phyloP scores from a whole-genome alignment of 2,888 invertebrate genomes.

The Sturmia bella region DNA sequence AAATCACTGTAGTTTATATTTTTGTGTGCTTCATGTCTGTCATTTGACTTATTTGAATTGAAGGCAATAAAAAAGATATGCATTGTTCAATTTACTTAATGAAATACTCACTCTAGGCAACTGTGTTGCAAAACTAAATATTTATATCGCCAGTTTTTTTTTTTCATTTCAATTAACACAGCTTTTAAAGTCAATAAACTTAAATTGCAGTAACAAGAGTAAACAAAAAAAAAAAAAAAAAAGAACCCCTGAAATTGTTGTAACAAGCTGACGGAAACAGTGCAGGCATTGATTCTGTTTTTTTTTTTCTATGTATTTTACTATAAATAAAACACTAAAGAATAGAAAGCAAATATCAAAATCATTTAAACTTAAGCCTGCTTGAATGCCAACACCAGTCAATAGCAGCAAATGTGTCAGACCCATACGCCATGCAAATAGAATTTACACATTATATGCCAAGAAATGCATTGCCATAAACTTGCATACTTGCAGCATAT shows the following conservation, averaged over 20 bases:
- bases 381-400: conserved; percentile 45
- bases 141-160: neutral
- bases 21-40: no score
- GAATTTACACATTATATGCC: conserved; percentile 40
- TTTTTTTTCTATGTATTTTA: neutral
- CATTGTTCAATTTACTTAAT: no score
- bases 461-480: conserved; percentile 23
- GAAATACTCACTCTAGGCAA: neutral
- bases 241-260: conserved; percentile 32
- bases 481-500: conserved; percentile 9
- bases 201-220: conserved; percentile 9
- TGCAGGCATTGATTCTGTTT: neutral
- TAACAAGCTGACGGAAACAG: conserved; percentile 33
- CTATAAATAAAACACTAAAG: conserved; percentile 2
- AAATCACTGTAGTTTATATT: no score
- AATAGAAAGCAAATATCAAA: conserved; percentile 16
- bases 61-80: no score
- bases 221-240: no score
- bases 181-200: conserved; percentile 32
- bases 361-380: conserved; percentile 38
- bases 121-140: neutral
- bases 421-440: conserved; percentile 48
- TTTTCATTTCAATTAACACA: conserved; percentile 51
- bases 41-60: no score
- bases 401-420: conserved; percentile 54